Evolutionary conservation across 2,113 vertebrate species (phyloP), one percentile per base, ranked within the genome.

Genomic region (Eulacestoma nigropectus): DNA sequence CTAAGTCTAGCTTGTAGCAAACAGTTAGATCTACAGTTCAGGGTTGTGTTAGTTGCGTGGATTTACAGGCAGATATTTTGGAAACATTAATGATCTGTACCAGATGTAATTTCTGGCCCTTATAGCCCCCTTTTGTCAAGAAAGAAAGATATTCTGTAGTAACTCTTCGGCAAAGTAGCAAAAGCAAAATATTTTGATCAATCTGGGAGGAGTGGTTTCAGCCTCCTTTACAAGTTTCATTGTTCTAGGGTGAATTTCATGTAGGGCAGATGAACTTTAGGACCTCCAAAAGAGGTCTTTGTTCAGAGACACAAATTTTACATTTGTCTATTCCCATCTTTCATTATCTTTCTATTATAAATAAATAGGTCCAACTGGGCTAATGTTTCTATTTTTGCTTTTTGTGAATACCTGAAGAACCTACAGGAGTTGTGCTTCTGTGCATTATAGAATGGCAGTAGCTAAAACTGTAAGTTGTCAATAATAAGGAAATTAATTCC

Each of bases 131-230:
- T 93, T 76, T 90, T 90, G 75, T 90, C 82, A 77, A 73, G 79
- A 83, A 87, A 81, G 64, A 90, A 85, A n/a, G 63, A 63, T 81
- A 42, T 8, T 95, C 80, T 56, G 35, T 90, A 89, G 78, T 89
- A 92, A 84, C 47, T 69, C 60, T 75, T 86, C n/a, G 35, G 89
- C 91, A 81, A 89, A 95, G 52, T 74, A 89, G 52, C 6, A 8
- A 74, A 95, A 79, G 35, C 56, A 84, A 89, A 96, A 92, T 92
- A 81, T 92, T 95, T 97, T 92, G 29, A 39, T 95, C 46, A 47
- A 7, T 86, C 27, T 74, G 72, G 50, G 42, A 89, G 55, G 59
- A 37, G 55, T 72, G 52, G 4, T 76, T 73, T 25, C 39, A 12
- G 11, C 56, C 55, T 84, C 17, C 17, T 76, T 70, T 46, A 49